A percentile compares a stretch with the other conserved stretches of the same genome.
Evolutionary conservation across 2,797 vertebrate species (phyloP).

Genomic region (Spea hammondii): DNA sequence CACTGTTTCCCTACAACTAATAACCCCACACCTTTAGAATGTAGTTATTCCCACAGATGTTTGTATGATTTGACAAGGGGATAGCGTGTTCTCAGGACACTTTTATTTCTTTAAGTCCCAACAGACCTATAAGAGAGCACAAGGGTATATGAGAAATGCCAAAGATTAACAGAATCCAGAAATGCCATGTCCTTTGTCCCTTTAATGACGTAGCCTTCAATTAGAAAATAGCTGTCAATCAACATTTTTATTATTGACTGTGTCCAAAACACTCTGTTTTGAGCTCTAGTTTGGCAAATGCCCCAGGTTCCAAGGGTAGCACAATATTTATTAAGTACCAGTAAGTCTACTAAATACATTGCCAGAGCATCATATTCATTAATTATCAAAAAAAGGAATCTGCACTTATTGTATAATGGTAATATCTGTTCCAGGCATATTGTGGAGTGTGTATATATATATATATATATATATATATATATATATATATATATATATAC

Average conservation of each 20-base stretch:
- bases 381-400: too few species aligned
- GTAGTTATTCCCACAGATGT: constrained; percentile 22
- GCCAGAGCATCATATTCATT: too few species aligned
- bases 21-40: constrained; percentile 29
- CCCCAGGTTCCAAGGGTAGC: constrained; percentile 1
- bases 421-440: too few species aligned
- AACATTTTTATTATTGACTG: constrained; percentile 1
- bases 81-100: constrained; percentile 29
- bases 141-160: constrained; percentile 36
- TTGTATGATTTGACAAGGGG: constrained; percentile 3
- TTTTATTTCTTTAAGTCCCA: constrained; percentile 31
- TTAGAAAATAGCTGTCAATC: constrained; percentile 11
- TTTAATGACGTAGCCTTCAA: constrained; percentile 20
- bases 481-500: too few species aligned
- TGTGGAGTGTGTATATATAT: too few species aligned
- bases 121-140: constrained; percentile 20
- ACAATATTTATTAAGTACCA: too few species aligned
- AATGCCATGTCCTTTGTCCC: constrained; percentile 29
- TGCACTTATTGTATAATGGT: too few species aligned
- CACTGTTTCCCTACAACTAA: constrained; percentile 2
- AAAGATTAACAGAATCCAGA: constrained; percentile 17
- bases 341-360: too few species aligned
- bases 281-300: constrained; percentile 1
- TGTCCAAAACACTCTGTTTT: background rate
- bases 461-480: too few species aligned